Evolutionary conservation across 2,888 invertebrate species (phyloP), one percentile per base, ranked within the genome.

Genomic region (Hipparchia sbordonii): DNA sequence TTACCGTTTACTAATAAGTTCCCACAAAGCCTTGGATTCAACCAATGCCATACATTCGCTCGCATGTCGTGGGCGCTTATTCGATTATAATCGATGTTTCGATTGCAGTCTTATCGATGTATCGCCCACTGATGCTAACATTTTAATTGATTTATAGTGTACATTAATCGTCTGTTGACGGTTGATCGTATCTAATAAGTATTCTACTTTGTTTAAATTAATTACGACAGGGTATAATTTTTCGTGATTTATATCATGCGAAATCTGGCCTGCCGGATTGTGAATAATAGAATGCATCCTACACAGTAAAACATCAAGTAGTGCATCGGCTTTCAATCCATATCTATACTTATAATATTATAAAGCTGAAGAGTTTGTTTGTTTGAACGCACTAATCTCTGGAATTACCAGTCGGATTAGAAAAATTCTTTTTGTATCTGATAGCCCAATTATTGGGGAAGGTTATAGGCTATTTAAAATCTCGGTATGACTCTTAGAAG

Each of bases 31-130:
- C 61, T 67, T 74, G 71, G 52, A 56, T 57, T 70, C 45, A 62
- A 56, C 72, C 72, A 74, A 74, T 74, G 74, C 72, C 74, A 59
- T 39, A 62, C 74, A 9, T 13, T 72, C 71, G n/a, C 61, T 66
- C 46, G 65, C 61, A 68, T 71, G 61, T 46, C 51, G 72, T 56
- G 56, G 72, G 74, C 68, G 51, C 56, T 68, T 69, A 74, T 54
- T 62, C 23, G 56, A 72, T 65, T 12, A 4, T 67, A 67, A 67
- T 67, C 56, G 66, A 67, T 67, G 67, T 56, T 67, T 57, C 57
- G 45, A 45, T 57, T 57, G 56, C 65, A 67, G 48, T 60, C 54
- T 54, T 71, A 66, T 61, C 54, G 63, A 56, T 61, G n/a, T 60
- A 61, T 54, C 54, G 54, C 60, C 65, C 51, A 66, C 54, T 57